Evolutionary conservation across 37 sponge, comb jelly and placozoan species (phyloP).

Genomic region (Spongilla lacustris): DNA sequence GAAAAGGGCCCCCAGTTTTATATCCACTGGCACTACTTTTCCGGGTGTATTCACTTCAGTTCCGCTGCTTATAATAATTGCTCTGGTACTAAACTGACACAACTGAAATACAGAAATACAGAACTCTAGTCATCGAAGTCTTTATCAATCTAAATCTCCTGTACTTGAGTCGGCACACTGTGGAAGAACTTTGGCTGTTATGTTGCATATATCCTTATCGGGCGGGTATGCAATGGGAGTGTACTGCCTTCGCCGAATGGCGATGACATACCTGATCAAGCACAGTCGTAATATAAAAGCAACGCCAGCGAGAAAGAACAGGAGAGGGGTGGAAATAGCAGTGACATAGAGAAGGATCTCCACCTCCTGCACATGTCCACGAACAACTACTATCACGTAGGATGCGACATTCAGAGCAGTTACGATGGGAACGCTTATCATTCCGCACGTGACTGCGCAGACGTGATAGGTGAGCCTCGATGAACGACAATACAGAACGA

Average conservation of each 20-base stretch:
- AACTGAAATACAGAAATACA: too few relatives aligned
- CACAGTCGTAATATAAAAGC: background rate
- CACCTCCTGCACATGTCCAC: background rate
- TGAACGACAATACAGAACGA: background rate
- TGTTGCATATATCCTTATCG: background rate
- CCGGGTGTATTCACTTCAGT: too few relatives aligned
- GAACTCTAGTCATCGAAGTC: too few relatives aligned
- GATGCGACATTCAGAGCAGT: background rate
- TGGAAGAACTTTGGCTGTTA: background rate
- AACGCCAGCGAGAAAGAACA: background rate
- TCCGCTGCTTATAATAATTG: too few relatives aligned
- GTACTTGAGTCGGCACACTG: background rate
- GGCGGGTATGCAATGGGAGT: background rate
- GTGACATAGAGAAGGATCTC: background rate
- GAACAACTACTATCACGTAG: background rate
- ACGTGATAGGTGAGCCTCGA: background rate
- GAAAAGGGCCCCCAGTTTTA: too few relatives aligned
- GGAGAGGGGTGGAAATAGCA: background rate
- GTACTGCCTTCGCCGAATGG: background rate
- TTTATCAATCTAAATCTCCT: too few relatives aligned
- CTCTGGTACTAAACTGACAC: too few relatives aligned
- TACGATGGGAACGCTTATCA: background rate
- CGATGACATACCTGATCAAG: background rate
- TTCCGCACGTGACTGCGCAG: background rate
- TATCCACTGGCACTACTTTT: too few relatives aligned